Base-by-base conservation (phyloP, 2,797 vertebrate genomes). In the Selene dorsalis region DNA sequence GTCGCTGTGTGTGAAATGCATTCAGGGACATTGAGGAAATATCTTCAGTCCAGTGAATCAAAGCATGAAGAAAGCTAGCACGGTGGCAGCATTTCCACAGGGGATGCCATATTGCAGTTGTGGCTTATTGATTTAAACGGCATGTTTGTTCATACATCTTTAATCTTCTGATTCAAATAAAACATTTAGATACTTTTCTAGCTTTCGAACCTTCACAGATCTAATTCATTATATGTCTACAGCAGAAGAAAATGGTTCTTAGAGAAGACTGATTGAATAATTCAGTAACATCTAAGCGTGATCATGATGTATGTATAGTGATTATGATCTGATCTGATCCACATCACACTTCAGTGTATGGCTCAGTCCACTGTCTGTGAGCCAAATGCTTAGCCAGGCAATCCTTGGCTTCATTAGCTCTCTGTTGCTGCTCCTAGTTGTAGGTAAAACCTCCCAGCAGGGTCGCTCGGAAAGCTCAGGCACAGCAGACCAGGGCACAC, bases 401-500 rank as follows among this genome's bases (percentile, higher is more conserved):
- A 75, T 47, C 18, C 61, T 35, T 17, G n/a, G 68, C 45, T 45
- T 73, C 17, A 47, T 30, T 45, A 77, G 58, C 41, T 64, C 45
- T 71, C 65, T 73, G 28, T 48, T 10, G 30, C 13, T 73, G 35
- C 4, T 69, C 7, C 45, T 61, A 35, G 32, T 53, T 41, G 13
- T 22, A 93, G 93, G 87, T 79, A 91, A 90, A 71, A 52, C 58
- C 66, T 70, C 83, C 2, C 87, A 88, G 73, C 81, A 89, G 61
- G 69, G 80, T 79, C 84, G 65, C 48, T 35, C 87, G 12, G 88
- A 90, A 64, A 62, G 63, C 60, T 87, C 88, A 38, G 80, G 95
- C 87, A 93, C 96, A 57, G 87, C 94, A 62, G 96, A 97, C 79
- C 95, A 94, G 85, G 92, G 94, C 68, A 94, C 95, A 20, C 94